phyloP scores from a whole-genome alignment of 2,888 invertebrate species.

The Cryptophagus acutangulus region DNA sequence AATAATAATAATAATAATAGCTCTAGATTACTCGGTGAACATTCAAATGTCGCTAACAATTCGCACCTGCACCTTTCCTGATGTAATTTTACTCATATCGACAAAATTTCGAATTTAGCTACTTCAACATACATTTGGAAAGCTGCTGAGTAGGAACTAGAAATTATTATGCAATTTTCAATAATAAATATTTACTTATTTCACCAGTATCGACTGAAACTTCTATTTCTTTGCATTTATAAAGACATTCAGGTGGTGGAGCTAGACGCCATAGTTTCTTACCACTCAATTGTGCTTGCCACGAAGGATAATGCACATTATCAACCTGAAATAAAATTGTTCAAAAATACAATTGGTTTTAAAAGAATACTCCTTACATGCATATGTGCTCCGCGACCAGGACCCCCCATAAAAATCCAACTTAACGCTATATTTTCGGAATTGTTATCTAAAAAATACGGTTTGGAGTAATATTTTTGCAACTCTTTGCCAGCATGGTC shows the following conservation, averaged over 20 bases:
- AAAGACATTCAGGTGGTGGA: constrained; percentile 90
- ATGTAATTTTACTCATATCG: too few relatives aligned
- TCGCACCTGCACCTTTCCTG: too few relatives aligned
- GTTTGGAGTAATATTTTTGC: constrained; percentile 71
- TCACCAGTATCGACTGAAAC: constrained; percentile 80
- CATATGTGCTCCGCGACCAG: constrained; percentile 92
- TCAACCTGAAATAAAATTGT: constrained; percentile 65
- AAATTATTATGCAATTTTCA: constrained; percentile 14
- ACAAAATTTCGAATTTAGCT: not conserved
- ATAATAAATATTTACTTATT: constrained; percentile 88
- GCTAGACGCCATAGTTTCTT: constrained; percentile 84
- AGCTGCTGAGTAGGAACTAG: not conserved
- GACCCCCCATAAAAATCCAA: constrained; percentile 97
- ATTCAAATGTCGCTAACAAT: too few relatives aligned
- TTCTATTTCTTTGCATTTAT: constrained; percentile 63
- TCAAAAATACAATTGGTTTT: constrained; percentile 5
- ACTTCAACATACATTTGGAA: not conserved
- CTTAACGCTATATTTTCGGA: constrained; percentile 88
- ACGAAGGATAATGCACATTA: constrained; percentile 87
- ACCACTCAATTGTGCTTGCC: constrained; percentile 94
- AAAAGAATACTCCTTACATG: constrained; percentile 61
- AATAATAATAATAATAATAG: constrained; percentile 31
- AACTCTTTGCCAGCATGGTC: constrained; percentile 72
- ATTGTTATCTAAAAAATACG: constrained; percentile 82
- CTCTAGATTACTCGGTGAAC: not conserved